Percentiles rank a stretch among this genome's conserved stretches.
phyloP scores from a whole-genome alignment of 2,113 vertebrate genomes.

The Narcine bancroftii region DNA sequence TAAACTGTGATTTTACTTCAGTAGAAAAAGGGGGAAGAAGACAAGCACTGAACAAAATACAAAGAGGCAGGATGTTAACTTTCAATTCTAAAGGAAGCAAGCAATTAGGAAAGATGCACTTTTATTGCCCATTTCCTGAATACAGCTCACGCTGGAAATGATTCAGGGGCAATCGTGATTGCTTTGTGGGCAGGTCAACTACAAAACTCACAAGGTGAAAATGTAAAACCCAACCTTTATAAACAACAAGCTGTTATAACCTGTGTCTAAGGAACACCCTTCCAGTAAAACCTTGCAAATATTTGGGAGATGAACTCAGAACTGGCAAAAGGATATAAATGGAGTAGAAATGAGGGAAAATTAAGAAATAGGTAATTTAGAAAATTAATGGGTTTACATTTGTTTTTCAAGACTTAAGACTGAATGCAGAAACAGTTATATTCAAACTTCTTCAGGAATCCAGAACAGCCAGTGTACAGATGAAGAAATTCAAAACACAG shows the following conservation, averaged over 20 bases:
- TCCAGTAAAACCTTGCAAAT: not conserved
- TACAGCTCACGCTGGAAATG: not conserved
- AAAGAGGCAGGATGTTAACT: not conserved
- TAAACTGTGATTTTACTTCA: not conserved
- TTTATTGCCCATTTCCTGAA: constrained; percentile 2
- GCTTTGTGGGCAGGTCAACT: constrained; percentile 3
- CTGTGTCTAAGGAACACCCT: not conserved
- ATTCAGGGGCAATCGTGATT: not conserved
- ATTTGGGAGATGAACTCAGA: not conserved
- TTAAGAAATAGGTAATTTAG: not conserved
- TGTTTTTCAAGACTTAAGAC: no score
- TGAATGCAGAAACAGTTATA: not conserved
- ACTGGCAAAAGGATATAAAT: not conserved
- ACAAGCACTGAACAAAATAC: not conserved
- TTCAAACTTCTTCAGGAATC: not conserved
- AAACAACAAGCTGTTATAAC: not conserved
- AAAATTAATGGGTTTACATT: no score
- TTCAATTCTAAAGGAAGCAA: not conserved
- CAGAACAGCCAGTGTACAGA: not conserved
- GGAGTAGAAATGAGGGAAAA: not conserved
- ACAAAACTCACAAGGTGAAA: not conserved
- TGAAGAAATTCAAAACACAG: not conserved
- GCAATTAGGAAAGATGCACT: constrained; percentile 1
- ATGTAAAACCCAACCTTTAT: not conserved
- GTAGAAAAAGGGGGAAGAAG: not conserved